Evolutionary conservation across 2,888 invertebrate species (phyloP).

Genomic region (Parthenolecanium corni): DNA sequence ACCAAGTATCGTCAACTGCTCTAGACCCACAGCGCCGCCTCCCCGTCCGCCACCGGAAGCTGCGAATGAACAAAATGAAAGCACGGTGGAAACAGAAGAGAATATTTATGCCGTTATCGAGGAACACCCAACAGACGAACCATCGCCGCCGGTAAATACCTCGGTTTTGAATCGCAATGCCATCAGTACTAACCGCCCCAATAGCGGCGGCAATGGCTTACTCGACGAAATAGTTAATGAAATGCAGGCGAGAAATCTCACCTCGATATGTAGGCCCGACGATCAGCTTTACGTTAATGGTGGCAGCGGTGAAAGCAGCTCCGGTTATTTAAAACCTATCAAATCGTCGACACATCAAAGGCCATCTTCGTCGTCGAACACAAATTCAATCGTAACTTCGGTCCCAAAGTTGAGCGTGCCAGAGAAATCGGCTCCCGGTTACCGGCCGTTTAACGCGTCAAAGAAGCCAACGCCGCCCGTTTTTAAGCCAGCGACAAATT

Average conservation of each 20-base stretch:
- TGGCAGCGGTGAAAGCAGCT: conserved; percentile 42
- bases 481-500: background rate
- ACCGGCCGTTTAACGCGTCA: conserved; percentile 14
- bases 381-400: background rate
- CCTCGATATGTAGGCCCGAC: conserved; percentile 63
- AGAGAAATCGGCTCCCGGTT: background rate
- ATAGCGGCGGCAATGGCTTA: conserved; percentile 44
- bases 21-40: conserved; percentile 47
- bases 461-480: background rate
- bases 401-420: background rate
- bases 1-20: conserved; percentile 65
- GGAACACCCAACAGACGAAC: conserved; percentile 50
- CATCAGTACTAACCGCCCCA: conserved; percentile 34
- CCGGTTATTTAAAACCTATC: conserved; percentile 39
- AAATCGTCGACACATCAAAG: conserved; percentile 33
- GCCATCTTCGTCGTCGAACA: conserved; percentile 1
- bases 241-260: conserved; percentile 73
- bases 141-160: conserved; percentile 38
- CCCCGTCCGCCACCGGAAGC: conserved; percentile 37
- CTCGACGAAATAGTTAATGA: conserved; percentile 78
- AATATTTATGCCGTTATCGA: conserved; percentile 82
- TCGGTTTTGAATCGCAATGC: conserved; percentile 40
- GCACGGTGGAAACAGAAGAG: conserved; percentile 40
- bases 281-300: conserved; percentile 35
- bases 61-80: conserved; percentile 32